Evolutionary conservation across 2,113 vertebrate genomes (phyloP), one percentile per base, ranked within the genome.

Genomic region (Gallinago undulata): DNA sequence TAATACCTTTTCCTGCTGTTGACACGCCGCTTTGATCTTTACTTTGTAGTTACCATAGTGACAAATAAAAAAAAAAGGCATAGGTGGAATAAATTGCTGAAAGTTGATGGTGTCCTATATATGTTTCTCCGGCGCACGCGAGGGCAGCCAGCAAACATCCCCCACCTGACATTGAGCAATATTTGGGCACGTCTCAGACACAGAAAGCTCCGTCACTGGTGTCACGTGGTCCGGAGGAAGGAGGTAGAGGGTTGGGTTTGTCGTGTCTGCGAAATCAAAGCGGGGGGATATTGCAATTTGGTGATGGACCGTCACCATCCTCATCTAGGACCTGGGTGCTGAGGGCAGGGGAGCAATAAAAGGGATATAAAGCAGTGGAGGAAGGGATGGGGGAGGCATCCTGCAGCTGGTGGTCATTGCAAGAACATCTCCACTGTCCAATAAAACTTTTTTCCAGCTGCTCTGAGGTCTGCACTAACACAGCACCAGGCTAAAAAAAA

Each of bases 41-140:
- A 90, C 86, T 95, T 94, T 92, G 94, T 96, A 87, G 94, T 95
- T 95, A 83, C 94, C 89, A 92, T 95, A 91, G 91, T 77, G 89
- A 95, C 82, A 92, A 90, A 87, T 39, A 39, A 39, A 72, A 77
- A 90, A 96, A 96, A 89, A 69, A 93, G 55, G 63, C 89, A 94
- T 60, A 92, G 78, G 86, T 94, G 69, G 89, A 94, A 96, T 90
- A 94, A 90, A 87, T 90, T 84, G 69, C 63, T 77, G 43, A 11
- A 90, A 74, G 68, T 84, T 92, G 84, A 43, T 27, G 41, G 15
- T 85, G 81, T 82, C 84, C 84, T 94, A 70, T 53, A 69, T 47
- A 18, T n/a, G 67, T 84, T 70, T 66, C 89, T 74, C 33, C n/a
- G 43, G 86, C 1, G 13, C 35, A 60, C 17, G 2, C 1, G 24